Conservation (phyloP, 2,888 invertebrate genomes). For the Pharmacophagus antenor region DNA sequence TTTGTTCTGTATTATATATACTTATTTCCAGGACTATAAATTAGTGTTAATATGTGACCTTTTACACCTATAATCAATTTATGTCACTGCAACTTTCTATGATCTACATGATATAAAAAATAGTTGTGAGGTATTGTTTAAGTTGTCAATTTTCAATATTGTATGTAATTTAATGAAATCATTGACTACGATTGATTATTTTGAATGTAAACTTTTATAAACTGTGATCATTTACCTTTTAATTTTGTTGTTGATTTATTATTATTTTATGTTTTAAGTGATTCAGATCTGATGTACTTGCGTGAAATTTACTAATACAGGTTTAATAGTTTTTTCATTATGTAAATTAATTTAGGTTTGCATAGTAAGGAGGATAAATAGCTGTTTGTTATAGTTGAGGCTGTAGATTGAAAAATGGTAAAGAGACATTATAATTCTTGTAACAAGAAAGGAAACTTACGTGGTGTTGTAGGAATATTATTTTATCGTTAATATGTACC, state of each 20-base stretch:
- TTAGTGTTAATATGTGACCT: neutral
- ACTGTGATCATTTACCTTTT: slow-evolving; percentile 54
- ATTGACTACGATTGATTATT: slow-evolving; percentile 41
- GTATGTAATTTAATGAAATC: slow-evolving; percentile 33
- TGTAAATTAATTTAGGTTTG: neutral
- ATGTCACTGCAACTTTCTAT: neutral
- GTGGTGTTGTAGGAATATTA: neutral
- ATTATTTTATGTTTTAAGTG: slow-evolving; percentile 40
- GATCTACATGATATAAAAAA: neutral
- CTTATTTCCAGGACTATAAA: too few relatives aligned
- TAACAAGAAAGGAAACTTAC: neutral
- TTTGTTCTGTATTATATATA: too few relatives aligned
- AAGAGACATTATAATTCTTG: slow-evolving; percentile 12
- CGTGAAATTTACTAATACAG: slow-evolving; percentile 3
- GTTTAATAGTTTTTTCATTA: slow-evolving; percentile 2
- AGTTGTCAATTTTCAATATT: neutral
- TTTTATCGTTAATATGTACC: slow-evolving; percentile 10
- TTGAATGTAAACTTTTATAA: slow-evolving; percentile 26
- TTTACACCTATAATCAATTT: neutral
- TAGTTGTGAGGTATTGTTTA: neutral
- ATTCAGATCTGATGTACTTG: slow-evolving; percentile 31
- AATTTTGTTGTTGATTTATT: slow-evolving; percentile 48
- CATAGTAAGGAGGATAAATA: slow-evolving; percentile 7
- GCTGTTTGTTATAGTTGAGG: slow-evolving; percentile 16
- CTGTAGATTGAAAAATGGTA: slow-evolving; percentile 10